Evolutionary conservation across 1,140 invertebrate genomes (phyloP), one percentile per base, ranked within the genome.

Genomic region (Drosophila baimaii): DNA sequence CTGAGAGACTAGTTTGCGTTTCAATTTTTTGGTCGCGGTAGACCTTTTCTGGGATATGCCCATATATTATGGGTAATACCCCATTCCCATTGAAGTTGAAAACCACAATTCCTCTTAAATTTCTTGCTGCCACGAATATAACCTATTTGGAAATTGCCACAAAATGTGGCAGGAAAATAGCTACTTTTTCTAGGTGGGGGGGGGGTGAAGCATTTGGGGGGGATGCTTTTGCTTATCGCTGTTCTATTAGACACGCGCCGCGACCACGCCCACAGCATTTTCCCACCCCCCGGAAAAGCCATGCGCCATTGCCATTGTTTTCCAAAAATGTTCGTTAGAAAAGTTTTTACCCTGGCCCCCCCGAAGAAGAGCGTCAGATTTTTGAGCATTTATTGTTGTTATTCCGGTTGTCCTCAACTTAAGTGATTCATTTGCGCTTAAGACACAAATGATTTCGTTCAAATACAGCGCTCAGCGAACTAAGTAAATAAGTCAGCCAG

Each of bases 381-480:
- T 75, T 82, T 75, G 9, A 54, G 43, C 54, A 73, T 63, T 62
- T 66, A 21, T 44, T 69, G 64, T 68, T 69, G 65, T 71, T 77
- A 21, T 73, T 81, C 70, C 70, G 65, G 51, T 63, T 57, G 57
- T 77, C 37, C 52, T 41, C 66, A 72, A 65, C 81, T 81, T 85
- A 86, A 86, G 83, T 88, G 86, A 88, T 89, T 88, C 83, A 89
- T 83, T 88, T 89, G 72, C 79, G 77, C 83, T 88, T 83, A 88
- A 80, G 80, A 89, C 71, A 80, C 84, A 80, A 89, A 89, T 77
- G 80, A 83, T 83, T 77, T 83, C 58, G 66, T 71, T 88, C 37
- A 77, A 71, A 80, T 82, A 88, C 83, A 70, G 19, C 76, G 62
- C 81, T 85, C 79, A 88, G 33, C 75, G 71, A 83, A 80, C 80